phyloP scores from a whole-genome alignment of 2,113 vertebrate species.

The Pristiophorus japonicus region DNA sequence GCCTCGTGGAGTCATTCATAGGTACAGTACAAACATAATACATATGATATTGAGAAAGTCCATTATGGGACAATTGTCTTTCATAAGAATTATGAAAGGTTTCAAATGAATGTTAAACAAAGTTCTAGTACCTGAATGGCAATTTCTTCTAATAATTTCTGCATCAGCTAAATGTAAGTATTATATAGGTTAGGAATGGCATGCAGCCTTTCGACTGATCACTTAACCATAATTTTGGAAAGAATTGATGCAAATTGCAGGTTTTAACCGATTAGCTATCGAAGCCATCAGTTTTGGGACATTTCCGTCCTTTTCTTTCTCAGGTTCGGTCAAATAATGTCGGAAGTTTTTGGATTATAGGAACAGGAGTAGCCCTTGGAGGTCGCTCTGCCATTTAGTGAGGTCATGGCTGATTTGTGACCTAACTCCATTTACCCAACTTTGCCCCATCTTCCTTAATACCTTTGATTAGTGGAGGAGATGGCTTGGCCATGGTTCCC shows the following conservation, averaged over 20 bases:
- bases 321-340: too few relatives aligned
- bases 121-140: background rate
- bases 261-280: too few relatives aligned
- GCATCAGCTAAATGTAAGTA: background rate
- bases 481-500: too few relatives aligned
- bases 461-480: background rate
- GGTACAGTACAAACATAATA: too few relatives aligned
- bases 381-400: background rate
- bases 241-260: background rate
- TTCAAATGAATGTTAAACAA: background rate
- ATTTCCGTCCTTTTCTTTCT: background rate
- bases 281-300: background rate
- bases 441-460: background rate
- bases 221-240: background rate
- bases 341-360: background rate
- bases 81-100: too few relatives aligned
- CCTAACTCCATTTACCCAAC: background rate
- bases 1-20: too few relatives aligned
- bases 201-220: background rate
- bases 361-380: too few relatives aligned
- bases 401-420: background rate
- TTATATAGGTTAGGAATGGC: background rate
- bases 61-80: background rate
- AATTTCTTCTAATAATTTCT: background rate
- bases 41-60: too few relatives aligned